Conservation (phyloP, 2,888 invertebrate species). For the Dichetophora obliterata region DNA sequence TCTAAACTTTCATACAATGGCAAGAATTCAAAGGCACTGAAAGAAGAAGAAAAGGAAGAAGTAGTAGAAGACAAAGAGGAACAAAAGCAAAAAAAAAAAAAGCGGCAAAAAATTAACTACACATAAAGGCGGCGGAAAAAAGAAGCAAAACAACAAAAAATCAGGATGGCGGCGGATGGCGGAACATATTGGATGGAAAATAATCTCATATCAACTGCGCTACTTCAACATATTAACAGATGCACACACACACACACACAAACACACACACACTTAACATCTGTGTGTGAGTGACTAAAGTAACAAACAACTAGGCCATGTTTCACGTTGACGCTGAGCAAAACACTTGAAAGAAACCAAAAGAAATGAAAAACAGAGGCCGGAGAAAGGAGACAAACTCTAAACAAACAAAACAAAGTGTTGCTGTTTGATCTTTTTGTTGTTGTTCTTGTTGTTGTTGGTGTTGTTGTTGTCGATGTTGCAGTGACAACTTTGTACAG, state of each 20-base stretch:
- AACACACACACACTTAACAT: slow-evolving; percentile 35
- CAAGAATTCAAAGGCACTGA: slow-evolving; percentile 6
- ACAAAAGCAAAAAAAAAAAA: not conserved
- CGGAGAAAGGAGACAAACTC: slow-evolving; percentile 53
- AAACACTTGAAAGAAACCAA: not conserved
- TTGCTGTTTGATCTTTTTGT: not conserved
- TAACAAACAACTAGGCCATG: slow-evolving; percentile 21
- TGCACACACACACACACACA: slow-evolving; percentile 47
- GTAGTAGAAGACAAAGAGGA: not conserved
- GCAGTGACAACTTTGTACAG: not conserved
- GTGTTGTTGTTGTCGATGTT: not conserved
- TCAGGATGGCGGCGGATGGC: slow-evolving; percentile 44
- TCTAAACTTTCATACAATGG: slow-evolving; percentile 26
- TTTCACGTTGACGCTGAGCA: slow-evolving; percentile 5
- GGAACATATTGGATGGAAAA: slow-evolving; percentile 62
- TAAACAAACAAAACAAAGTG: slow-evolving; percentile 30
- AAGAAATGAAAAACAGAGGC: slow-evolving; percentile 52
- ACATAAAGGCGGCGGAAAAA: not conserved
- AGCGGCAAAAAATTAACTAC: not conserved
- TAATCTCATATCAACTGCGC: slow-evolving; percentile 62
- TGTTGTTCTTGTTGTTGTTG: not conserved
- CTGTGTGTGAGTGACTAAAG: slow-evolving; percentile 45
- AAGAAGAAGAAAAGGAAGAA: slow-evolving; percentile 35
- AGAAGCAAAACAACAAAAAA: not conserved
- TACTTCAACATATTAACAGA: slow-evolving; percentile 53